A percentile compares a stretch with the other conserved stretches of the same genome.
Conservation (phyloP, 1,140 invertebrate genomes). For the Drosophila carrolli region DNA sequence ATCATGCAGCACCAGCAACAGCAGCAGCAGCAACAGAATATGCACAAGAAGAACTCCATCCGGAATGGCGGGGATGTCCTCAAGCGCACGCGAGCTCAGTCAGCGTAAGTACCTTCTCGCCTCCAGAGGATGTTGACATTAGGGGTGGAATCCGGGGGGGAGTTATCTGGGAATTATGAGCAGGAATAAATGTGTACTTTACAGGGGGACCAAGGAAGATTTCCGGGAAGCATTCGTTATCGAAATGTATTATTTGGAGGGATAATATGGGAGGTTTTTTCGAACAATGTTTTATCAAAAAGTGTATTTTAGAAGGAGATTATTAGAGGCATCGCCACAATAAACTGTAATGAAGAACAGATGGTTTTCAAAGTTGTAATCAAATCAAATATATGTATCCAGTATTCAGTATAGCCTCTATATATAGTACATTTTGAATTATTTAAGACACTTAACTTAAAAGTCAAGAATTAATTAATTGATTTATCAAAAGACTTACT, state of each 20-base stretch:
- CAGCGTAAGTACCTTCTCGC: constrained; percentile 86
- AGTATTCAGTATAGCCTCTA: too few species aligned
- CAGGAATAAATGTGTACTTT: neutral
- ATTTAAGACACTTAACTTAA: too few species aligned
- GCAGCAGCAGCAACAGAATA: constrained; percentile 84
- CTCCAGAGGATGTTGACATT: neutral
- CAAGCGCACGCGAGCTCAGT: constrained; percentile 88
- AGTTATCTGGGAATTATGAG: neutral
- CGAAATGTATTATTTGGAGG: neutral
- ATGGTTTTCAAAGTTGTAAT: constrained; percentile 4
- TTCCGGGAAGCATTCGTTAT: constrained; percentile 18
- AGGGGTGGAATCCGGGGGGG: neutral
- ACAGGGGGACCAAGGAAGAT: neutral
- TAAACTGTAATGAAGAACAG: constrained; percentile 10
- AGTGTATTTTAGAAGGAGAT: neutral
- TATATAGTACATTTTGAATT: too few species aligned
- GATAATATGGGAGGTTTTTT: constrained; percentile 5
- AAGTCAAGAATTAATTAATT: too few species aligned
- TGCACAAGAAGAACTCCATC: constrained; percentile 89
- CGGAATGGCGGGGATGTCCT: constrained; percentile 88
- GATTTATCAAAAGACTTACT: too few species aligned
- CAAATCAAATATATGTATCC: too few species aligned
- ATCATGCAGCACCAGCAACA: constrained; percentile 83
- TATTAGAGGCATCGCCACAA: neutral
- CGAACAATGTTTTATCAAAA: constrained; percentile 1